phyloP scores from a whole-genome alignment of 2,113 vertebrate genomes.

The Aptenodytes patagonicus region DNA sequence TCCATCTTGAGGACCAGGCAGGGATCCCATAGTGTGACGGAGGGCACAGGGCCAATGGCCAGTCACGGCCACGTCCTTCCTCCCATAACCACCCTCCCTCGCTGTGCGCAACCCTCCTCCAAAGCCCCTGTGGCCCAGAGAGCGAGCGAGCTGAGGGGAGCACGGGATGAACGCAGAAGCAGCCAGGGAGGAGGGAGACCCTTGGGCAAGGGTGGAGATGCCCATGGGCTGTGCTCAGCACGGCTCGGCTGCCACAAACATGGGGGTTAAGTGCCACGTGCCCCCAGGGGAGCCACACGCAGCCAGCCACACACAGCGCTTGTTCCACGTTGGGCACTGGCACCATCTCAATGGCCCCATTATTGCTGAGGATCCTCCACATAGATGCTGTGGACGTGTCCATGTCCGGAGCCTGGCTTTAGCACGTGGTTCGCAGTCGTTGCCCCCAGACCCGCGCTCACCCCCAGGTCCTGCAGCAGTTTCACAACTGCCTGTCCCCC shows the following conservation, averaged over 20 bases:
- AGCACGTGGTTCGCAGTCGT: accelerated
- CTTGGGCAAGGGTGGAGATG: not conserved
- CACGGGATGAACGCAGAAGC: not conserved
- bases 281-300: too few species aligned
- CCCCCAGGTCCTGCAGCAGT: not conserved
- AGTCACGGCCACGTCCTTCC: not conserved
- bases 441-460: not conserved
- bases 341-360: not conserved
- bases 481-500: not conserved
- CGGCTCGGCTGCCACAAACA: accelerated
- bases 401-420: accelerated
- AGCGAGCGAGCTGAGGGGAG: accelerated
- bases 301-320: not conserved
- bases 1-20: not conserved
- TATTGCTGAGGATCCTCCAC: not conserved
- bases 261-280: not conserved
- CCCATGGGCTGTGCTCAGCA: not conserved
- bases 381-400: not conserved
- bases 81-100: not conserved
- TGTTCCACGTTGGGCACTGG: not conserved
- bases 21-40: accelerated
- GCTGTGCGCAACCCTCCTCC: not conserved
- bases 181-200: not conserved
- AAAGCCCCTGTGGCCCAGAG: not conserved
- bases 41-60: not conserved